Percentiles rank a stretch among this genome's conserved stretches.
phyloP scores from a whole-genome alignment of 1,140 invertebrate species.

The Micrasema minimum region DNA sequence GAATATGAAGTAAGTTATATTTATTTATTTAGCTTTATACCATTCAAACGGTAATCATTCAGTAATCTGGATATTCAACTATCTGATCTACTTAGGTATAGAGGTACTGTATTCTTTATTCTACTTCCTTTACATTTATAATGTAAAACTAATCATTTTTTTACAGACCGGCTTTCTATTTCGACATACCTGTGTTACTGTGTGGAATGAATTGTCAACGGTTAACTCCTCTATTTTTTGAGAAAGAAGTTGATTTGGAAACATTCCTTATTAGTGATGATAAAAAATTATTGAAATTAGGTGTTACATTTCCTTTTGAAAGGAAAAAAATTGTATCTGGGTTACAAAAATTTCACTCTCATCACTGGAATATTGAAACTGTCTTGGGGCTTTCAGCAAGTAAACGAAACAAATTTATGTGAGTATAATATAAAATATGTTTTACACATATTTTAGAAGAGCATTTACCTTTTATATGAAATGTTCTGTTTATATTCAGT shows the following conservation, averaged over 20 bases:
- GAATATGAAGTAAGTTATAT: constrained; percentile 5
- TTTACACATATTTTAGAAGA: too few species aligned
- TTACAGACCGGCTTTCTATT: constrained; percentile 60
- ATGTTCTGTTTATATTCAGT: too few species aligned
- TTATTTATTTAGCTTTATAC: not conserved
- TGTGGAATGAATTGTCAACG: constrained; percentile 68
- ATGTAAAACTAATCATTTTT: too few species aligned
- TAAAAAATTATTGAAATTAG: constrained; percentile 63
- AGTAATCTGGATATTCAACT: too few species aligned
- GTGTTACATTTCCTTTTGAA: constrained; percentile 67
- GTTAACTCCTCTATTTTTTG: constrained; percentile 60
- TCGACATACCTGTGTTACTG: constrained; percentile 62
- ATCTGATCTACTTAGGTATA: too few species aligned
- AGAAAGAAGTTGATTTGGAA: constrained; percentile 62
- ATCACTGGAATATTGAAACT: constrained; percentile 64
- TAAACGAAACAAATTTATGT: constrained; percentile 36
- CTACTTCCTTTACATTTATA: too few species aligned
- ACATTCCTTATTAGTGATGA: constrained; percentile 67
- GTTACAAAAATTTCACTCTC: constrained; percentile 66
- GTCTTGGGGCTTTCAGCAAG: constrained; percentile 57
- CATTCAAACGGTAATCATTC: too few species aligned
- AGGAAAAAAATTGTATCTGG: constrained; percentile 63
- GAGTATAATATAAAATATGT: too few species aligned
- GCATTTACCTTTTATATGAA: too few species aligned
- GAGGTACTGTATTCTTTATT: too few species aligned